A percentile compares a stretch with the other conserved stretches of the same genome.
Evolutionary conservation across 2,113 vertebrate genomes (phyloP).

Genomic region (Myotis brandtii): DNA sequence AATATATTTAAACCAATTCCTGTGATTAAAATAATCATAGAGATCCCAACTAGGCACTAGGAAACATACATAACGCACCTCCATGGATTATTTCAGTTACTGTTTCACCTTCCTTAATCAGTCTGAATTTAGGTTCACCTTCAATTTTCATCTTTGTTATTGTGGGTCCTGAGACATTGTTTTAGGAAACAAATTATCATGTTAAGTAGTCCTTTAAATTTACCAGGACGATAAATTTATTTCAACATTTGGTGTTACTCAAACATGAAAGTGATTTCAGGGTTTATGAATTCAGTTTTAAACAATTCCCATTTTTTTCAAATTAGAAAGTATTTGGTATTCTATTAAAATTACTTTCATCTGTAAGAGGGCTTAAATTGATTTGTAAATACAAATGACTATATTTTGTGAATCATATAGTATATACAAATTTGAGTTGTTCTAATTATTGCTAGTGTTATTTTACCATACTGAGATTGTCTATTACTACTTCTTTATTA

Average conservation of each 20-base stretch:
- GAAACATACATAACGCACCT: constrained; percentile 79
- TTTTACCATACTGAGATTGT: neutral
- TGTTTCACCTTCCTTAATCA: constrained; percentile 88
- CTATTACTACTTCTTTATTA: neutral
- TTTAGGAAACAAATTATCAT: constrained; percentile 64
- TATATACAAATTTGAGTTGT: neutral
- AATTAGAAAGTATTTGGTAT: neutral
- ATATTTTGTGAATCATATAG: neutral
- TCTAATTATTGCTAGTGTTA: neutral
- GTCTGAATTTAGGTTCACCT: constrained; percentile 86
- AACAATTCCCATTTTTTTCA: constrained; percentile 38
- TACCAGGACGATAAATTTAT: neutral
- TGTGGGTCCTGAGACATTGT: constrained; percentile 83
- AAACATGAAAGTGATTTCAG: neutral
- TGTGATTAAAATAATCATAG: neutral
- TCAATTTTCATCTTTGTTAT: constrained; percentile 88
- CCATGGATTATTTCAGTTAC: constrained; percentile 88
- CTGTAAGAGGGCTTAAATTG: neutral
- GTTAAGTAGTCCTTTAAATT: constrained; percentile 40
- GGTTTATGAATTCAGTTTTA: constrained; percentile 43
- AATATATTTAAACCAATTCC: neutral
- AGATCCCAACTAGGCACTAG: neutral
- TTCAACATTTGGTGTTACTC: neutral
- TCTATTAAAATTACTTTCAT: constrained; percentile 3
- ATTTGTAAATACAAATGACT: neutral